A percentile compares a stretch with the other conserved stretches of the same genome.
These are phyloP conservation scores for Caenorhabditis sp. DNA, from an alignment of 2,888 invertebrate genomes.

Conservation along the genomic window DNA sequence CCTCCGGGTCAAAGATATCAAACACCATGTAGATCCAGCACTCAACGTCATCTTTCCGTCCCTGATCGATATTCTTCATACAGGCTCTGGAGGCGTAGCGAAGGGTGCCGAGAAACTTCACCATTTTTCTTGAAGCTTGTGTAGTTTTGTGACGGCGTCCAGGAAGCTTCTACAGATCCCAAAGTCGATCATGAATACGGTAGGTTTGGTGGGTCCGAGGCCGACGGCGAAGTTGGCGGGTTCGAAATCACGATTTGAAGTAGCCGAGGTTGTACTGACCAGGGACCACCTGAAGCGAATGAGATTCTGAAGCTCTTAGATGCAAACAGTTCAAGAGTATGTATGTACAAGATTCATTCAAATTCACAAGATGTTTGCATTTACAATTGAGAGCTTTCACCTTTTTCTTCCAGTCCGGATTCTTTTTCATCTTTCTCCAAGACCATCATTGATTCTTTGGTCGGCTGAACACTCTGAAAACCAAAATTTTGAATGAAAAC, in stretches of 20 bases:
- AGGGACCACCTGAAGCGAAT: constrained; percentile 45
- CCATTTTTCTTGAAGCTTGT: constrained; percentile 56
- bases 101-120: constrained; percentile 71
- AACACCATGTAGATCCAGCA: constrained; percentile 61
- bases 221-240: constrained; percentile 70
- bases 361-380: too few species aligned
- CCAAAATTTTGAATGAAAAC: too few species aligned
- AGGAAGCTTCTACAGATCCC: constrained; percentile 42
- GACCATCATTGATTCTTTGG: too few species aligned
- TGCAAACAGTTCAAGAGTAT: too few species aligned
- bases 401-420: too few species aligned
- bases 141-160: constrained; percentile 40
- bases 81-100: constrained; percentile 68
- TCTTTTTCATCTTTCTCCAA: too few species aligned
- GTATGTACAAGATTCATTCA: too few species aligned
- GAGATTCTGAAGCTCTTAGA: too few species aligned
- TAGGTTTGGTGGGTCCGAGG: constrained; percentile 42
- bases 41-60: constrained; percentile 62
- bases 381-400: too few species aligned
- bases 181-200: constrained; percentile 62
- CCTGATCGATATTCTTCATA: constrained; percentile 51
- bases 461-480: too few species aligned
- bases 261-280: constrained; percentile 66
- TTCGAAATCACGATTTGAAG: constrained; percentile 68
- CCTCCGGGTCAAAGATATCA: constrained; percentile 62